Evolutionary conservation across 2,888 invertebrate species (phyloP).

Genomic region (Campoplex nolae): DNA sequence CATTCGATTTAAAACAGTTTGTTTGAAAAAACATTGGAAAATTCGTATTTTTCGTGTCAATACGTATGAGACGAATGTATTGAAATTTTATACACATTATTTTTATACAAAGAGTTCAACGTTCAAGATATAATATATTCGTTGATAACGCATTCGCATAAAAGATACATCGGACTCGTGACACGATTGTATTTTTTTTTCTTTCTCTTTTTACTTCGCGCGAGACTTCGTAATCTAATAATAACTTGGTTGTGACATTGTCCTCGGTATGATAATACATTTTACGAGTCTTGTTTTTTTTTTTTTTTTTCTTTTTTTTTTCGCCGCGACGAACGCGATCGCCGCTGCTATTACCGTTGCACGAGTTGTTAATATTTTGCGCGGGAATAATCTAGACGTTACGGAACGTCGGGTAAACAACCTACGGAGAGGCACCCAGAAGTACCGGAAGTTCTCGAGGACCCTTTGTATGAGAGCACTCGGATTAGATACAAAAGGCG

Average conservation of each 20-base stretch:
- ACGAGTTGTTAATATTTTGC: slow-evolving; percentile 16
- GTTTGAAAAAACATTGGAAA: neutral
- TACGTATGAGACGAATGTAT: neutral
- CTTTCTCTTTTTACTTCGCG: neutral
- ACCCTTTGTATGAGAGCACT: neutral
- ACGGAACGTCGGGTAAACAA: neutral
- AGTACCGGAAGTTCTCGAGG: slow-evolving; percentile 14
- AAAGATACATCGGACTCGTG: slow-evolving; percentile 17
- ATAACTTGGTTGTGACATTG: slow-evolving; percentile 28
- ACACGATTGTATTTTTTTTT: slow-evolving; percentile 3
- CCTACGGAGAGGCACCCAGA: slow-evolving; percentile 6
- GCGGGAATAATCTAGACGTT: slow-evolving; percentile 37
- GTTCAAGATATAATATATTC: slow-evolving; percentile 10
- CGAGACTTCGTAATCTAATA: slow-evolving; percentile 12
- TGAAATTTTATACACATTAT: neutral
- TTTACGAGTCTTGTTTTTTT: neutral
- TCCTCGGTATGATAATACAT: slow-evolving; percentile 30
- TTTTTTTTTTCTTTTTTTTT: neutral
- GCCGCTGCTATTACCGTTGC: neutral
- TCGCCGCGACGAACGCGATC: neutral
- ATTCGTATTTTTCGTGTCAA: neutral
- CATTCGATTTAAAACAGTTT: neutral
- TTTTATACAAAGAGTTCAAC: slow-evolving; percentile 25
- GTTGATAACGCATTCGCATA: slow-evolving; percentile 9
- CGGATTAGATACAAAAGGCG: neutral